These are phyloP conservation scores for Hestina assimilis DNA, from an alignment of 1,140 invertebrate species.

Conservation along the genomic window DNA sequence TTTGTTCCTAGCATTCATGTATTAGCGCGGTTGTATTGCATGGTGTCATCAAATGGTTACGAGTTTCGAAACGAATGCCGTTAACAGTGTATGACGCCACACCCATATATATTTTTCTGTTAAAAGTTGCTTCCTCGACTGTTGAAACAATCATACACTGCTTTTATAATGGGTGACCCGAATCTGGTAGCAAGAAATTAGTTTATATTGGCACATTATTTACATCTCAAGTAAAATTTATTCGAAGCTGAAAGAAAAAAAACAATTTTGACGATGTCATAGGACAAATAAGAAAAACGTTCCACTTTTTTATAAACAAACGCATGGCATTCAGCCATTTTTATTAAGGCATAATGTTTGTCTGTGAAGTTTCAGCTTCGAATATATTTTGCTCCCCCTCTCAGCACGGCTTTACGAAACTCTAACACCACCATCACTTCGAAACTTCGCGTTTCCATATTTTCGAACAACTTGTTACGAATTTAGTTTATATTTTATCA, in stretches of 20 bases:
- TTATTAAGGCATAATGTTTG: too few species aligned
- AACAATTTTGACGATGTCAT: too few species aligned
- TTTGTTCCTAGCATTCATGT: conserved; percentile 77
- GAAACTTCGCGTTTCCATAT: conserved; percentile 45
- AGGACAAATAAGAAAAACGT: too few species aligned
- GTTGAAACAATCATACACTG: conserved; percentile 52
- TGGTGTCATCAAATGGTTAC: conserved; percentile 46
- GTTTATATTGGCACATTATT: conserved; percentile 70
- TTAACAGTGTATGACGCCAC: conserved; percentile 65
- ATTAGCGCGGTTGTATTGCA: conserved; percentile 56
- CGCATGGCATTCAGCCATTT: too few species aligned
- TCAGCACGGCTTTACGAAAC: conserved; percentile 73
- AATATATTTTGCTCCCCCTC: conserved; percentile 24
- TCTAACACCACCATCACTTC: conserved; percentile 59
- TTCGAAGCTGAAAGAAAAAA: conserved; percentile 18
- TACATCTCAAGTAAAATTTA: conserved; percentile 31
- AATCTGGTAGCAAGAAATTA: conserved; percentile 65
- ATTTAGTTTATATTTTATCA: conserved; percentile 50
- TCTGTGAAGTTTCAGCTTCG: neutral
- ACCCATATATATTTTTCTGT: conserved; percentile 43
- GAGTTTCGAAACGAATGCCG: conserved; percentile 74
- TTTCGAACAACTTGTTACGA: conserved; percentile 57
- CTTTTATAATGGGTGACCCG: conserved; percentile 66
- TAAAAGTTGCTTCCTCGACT: conserved; percentile 28
- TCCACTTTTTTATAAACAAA: too few species aligned